Evolutionary conservation across 1,140 invertebrate genomes (phyloP), one percentile per base, ranked within the genome.

Genomic region (Trissolcus basalis): DNA sequence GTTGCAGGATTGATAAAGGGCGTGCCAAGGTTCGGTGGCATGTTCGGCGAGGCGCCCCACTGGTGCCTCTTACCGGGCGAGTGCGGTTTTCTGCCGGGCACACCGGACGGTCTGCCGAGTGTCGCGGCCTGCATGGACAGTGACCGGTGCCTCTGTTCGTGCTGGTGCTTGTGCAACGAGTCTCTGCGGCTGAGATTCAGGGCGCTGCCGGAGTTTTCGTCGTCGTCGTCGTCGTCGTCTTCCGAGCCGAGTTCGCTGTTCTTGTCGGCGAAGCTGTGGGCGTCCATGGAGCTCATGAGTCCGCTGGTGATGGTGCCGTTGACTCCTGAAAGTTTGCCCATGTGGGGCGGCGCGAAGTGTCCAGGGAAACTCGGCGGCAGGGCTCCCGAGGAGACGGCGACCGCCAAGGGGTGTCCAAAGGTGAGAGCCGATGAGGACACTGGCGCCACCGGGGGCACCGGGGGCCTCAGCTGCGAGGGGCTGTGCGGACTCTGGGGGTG

Each of bases 1-100:
- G 95, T 96, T 0, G 95, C 92, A 0, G 96, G 96, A 84, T 97
- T 97, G 50, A 97, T 96, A 61, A 96, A 95, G 75, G 96, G 94
- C 0, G 95, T 96, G 2, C 95, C 95, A 60, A 97, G 87, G 79
- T 96, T 96, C 0, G 95, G 91, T 0, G 97, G 96, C 80, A 96
- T 89, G 75, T 91, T 91, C 5, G 86, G 82, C 0, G 93, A 90
- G 0, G 93, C 91, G 49, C 95, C 94, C 96, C 96, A 98, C 78
- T 96, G 94, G 36, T 85, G 85, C 11, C 96, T 91, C 87, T 97
- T 98, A 7, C 95, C 93, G 2, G 96, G 95, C 19, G 95, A 95
- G n/a, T 93, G 91, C 0, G 94, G 92, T 83, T 97, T 97, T 16
- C 94, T 89, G 35, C 92, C 87, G 56, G 92, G 91, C 36, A 90